These are phyloP conservation scores for Tauraco erythrolophus DNA, from an alignment of 2,113 vertebrate genomes.

Conservation along the genomic window DNA sequence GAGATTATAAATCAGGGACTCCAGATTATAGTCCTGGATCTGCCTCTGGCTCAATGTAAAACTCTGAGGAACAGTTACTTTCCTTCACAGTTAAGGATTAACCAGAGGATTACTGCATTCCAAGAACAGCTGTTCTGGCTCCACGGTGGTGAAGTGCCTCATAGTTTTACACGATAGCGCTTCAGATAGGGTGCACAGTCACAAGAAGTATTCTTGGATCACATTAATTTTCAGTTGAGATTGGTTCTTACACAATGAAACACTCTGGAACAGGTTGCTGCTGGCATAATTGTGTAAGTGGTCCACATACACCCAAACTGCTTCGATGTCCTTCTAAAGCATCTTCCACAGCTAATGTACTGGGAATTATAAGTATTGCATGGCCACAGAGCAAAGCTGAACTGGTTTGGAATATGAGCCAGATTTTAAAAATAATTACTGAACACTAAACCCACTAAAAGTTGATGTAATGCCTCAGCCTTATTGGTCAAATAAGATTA, in stretches of 20 bases:
- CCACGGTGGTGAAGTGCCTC: rapidly evolving
- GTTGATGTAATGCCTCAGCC: background rate
- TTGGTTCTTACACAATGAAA: background rate
- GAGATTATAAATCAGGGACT: background rate
- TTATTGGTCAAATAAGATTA: background rate
- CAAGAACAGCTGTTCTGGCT: background rate
- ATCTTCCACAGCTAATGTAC: background rate
- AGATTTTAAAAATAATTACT: background rate
- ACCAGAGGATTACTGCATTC: background rate
- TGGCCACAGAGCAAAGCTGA: background rate
- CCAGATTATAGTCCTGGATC: background rate
- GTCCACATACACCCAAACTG: background rate
- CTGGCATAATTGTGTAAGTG: background rate
- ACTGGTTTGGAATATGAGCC: background rate
- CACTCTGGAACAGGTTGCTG: background rate
- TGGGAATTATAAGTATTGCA: background rate
- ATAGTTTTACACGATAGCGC: background rate
- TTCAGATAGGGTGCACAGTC: background rate
- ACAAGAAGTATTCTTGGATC: background rate
- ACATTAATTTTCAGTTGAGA: background rate
- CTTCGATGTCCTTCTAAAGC: background rate
- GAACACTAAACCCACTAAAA: background rate
- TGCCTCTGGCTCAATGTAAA: background rate
- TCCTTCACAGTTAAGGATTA: background rate
- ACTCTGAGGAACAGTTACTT: background rate